Percentiles rank a stretch among this genome's conserved stretches.
Evolutionary conservation across 2,113 vertebrate species (phyloP).

Genomic region (Hippolais icterina): DNA sequence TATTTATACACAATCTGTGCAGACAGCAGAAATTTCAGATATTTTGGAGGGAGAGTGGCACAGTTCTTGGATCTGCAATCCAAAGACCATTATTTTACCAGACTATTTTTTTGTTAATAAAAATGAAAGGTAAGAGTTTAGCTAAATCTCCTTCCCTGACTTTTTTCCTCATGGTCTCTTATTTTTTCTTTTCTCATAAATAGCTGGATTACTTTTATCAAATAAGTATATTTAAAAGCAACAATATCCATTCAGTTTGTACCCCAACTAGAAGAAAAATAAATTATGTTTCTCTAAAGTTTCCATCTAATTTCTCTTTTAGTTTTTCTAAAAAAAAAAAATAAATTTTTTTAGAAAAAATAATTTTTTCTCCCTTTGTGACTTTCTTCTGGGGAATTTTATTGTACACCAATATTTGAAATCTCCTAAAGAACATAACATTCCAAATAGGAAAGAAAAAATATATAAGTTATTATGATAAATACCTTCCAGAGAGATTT

Average conservation of each 20-base stretch:
- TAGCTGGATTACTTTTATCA: background rate
- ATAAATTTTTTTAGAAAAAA: background rate
- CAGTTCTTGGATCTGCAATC: background rate
- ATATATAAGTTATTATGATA: background rate
- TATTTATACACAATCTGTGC: background rate
- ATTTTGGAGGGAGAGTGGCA: accelerated
- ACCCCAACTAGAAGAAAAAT: background rate
- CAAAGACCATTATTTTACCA: background rate
- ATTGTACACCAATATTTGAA: background rate
- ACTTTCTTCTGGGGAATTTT: background rate
- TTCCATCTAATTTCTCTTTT: background rate
- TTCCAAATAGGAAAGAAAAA: background rate
- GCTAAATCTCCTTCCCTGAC: background rate
- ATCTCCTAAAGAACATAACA: background rate
- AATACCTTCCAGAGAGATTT: background rate
- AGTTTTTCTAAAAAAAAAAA: background rate
- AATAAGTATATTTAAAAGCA: background rate
- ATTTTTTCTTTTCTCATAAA: background rate
- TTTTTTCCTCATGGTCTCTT: background rate
- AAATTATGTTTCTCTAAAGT: background rate
- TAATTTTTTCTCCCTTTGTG: background rate
- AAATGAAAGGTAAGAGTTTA: background rate
- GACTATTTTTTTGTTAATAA: background rate
- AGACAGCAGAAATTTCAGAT: background rate
- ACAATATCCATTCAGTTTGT: background rate